Base-by-base conservation (phyloP, 2,888 invertebrate species). In the Troilus luridus region DNA sequence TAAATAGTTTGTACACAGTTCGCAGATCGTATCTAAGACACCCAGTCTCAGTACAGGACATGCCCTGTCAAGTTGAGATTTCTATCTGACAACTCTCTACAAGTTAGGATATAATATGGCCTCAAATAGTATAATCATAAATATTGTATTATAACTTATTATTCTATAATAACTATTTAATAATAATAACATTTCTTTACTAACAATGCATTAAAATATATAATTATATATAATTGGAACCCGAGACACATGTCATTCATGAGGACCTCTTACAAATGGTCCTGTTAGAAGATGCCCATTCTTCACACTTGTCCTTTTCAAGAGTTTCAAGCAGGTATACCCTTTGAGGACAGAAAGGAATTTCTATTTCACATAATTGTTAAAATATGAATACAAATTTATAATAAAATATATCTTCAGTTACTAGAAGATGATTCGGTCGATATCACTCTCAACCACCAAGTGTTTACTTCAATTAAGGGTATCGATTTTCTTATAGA, bases 1-100 rank as follows among this genome's bases (percentile, higher is more conserved):
- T 27, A 77, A 77, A 77, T 77, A 41, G 72, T 41, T 77, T 17
- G 72, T 77, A 77, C 19, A 77, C 72, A 17, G 72, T 19, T 77
- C 12, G 72, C 1, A 77, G 72, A 77, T 77, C 27, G 8, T 7
- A 77, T 27, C 27, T 77, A 77, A 2, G 11, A 41, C 41, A 41
- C 1, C 27, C 17, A 77, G 27, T 17, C 72, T 77, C 14, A 14
- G 72, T 77, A 17, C 67, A 24, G 10, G 9, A 10, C 64, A 3
- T 64, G n/a, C 27, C 67, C 67, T 64, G 9, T 64, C 64, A 3
- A n/a, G n/a, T 27, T 8, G 19, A 77, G 72, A 77, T 67, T 41
- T 77, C 19, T 77, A 77, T 77, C 72, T 27, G 12, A 8, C 3
- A 41, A 77, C 72, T 77, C 11, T 12, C n/a, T 67, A 67, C 24